Percentiles rank a stretch among this genome's conserved stretches.
Conservation (phyloP, 2,888 invertebrate species). For the Charanyca ferruginea region DNA sequence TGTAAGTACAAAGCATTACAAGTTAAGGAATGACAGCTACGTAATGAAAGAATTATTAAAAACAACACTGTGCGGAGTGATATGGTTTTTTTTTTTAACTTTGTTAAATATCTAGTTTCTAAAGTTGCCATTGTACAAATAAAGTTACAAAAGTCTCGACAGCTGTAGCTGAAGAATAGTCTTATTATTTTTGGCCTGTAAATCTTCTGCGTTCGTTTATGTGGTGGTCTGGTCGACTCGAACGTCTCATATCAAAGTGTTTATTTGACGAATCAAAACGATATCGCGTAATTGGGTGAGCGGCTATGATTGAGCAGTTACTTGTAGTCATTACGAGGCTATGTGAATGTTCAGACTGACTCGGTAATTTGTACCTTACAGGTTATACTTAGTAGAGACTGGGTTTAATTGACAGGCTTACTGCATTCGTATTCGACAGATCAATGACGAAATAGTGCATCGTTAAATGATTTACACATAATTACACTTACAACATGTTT, state of each 20-base stretch:
- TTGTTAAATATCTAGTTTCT: too few species aligned
- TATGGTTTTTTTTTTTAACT: too few species aligned
- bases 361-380: slow-evolving; percentile 28
- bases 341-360: slow-evolving; percentile 14
- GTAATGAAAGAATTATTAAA: too few species aligned
- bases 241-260: slow-evolving; percentile 65
- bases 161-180: background rate
- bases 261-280: slow-evolving; percentile 72
- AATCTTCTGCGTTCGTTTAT: slow-evolving; percentile 13
- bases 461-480: slow-evolving; percentile 4
- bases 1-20: too few species aligned
- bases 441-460: slow-evolving; percentile 2
- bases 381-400: background rate
- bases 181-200: background rate
- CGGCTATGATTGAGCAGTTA: slow-evolving; percentile 51
- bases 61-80: too few species aligned
- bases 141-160: background rate
- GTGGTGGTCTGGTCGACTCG: slow-evolving; percentile 2
- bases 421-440: slow-evolving; percentile 5
- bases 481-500: slow-evolving; percentile 12
- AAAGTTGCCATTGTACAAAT: background rate
- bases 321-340: slow-evolving; percentile 15
- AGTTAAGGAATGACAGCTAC: too few species aligned
- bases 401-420: slow-evolving; percentile 39
- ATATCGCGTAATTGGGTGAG: slow-evolving; percentile 62